Conservation (phyloP, 1,140 invertebrate species). For the Theocolax elegans region DNA sequence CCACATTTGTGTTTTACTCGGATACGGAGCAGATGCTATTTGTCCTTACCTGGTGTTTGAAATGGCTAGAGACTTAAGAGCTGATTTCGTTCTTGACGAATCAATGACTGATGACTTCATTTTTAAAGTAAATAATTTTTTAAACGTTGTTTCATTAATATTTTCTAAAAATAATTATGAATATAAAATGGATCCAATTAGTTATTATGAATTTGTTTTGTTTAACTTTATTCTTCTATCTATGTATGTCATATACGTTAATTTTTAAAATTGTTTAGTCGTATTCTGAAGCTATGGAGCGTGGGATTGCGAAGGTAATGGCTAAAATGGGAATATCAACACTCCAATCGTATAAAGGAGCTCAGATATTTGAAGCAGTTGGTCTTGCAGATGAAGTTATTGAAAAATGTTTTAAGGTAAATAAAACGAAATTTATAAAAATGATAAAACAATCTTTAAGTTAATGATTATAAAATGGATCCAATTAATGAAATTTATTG, state of each 20-base stretch:
- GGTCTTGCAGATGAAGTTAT: constrained; percentile 93
- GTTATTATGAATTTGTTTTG: constrained; percentile 25
- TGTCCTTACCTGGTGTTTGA: constrained; percentile 98
- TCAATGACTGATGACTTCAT: constrained; percentile 86
- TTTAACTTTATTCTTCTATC: neutral
- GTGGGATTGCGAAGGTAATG: constrained; percentile 92
- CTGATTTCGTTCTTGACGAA: constrained; percentile 83
- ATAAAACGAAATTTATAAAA: constrained; percentile 10
- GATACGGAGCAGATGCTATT: constrained; percentile 97
- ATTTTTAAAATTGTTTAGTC: constrained; percentile 64
- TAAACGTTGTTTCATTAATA: neutral
- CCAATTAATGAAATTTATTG: constrained; percentile 54
- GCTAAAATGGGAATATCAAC: constrained; percentile 99
- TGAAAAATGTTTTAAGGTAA: constrained; percentile 90
- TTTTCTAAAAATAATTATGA: constrained; percentile 18
- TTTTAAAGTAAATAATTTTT: constrained; percentile 72
- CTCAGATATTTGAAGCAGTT: constrained; percentile 99
- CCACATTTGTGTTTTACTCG: constrained; percentile 94
- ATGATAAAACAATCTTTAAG: neutral
- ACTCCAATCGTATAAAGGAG: constrained; percentile 98
- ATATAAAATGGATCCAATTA: constrained; percentile 40
- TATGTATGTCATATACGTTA: neutral
- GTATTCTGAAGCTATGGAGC: constrained; percentile 79
- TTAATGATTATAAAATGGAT: constrained; percentile 56
- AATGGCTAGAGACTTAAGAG: constrained; percentile 82